Evolutionary conservation across 2,888 invertebrate genomes (phyloP).

Genomic region (Drosophila mettleri): DNA sequence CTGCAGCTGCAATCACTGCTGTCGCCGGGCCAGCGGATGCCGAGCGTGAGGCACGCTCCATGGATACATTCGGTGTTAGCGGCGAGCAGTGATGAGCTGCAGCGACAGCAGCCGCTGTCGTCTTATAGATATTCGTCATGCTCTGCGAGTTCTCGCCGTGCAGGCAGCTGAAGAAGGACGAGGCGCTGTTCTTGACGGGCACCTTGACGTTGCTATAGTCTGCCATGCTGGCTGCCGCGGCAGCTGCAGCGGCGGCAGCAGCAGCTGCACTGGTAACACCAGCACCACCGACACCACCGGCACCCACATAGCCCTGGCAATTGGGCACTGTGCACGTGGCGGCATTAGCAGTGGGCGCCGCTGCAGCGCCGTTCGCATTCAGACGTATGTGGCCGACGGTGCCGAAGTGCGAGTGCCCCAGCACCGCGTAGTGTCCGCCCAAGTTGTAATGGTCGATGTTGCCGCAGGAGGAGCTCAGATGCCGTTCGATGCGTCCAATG

Average conservation of each 20-base stretch:
- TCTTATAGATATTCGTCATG: constrained; percentile 84
- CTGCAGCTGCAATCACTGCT: constrained; percentile 24
- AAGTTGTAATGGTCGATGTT: constrained; percentile 86
- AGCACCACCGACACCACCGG: constrained; percentile 11
- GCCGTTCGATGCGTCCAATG: constrained; percentile 87
- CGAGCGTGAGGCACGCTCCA: constrained; percentile 79
- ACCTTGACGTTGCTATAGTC: constrained; percentile 67
- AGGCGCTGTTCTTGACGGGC: constrained; percentile 83
- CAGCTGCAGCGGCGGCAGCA: constrained; percentile 31
- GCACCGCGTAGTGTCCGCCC: constrained; percentile 85
- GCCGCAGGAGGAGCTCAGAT: constrained; percentile 89
- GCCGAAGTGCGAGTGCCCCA: constrained; percentile 85
- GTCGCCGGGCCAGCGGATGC: constrained; percentile 78
- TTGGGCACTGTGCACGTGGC: constrained; percentile 59
- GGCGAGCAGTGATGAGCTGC: constrained; percentile 58
- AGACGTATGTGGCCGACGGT: constrained; percentile 85
- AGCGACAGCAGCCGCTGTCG: constrained; percentile 62
- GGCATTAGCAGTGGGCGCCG: constrained; percentile 20
- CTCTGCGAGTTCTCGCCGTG: constrained; percentile 85
- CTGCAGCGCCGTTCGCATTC: constrained; percentile 76
- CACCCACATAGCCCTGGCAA: constrained; percentile 65
- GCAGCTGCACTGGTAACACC: constrained; percentile 12
- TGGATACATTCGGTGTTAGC: constrained; percentile 68
- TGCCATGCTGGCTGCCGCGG: constrained; percentile 24
- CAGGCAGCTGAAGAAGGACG: constrained; percentile 85